Evolutionary conservation across 1,140 invertebrate genomes (phyloP), one percentile per base, ranked within the genome.

Genomic region (Drosophila watanabei): DNA sequence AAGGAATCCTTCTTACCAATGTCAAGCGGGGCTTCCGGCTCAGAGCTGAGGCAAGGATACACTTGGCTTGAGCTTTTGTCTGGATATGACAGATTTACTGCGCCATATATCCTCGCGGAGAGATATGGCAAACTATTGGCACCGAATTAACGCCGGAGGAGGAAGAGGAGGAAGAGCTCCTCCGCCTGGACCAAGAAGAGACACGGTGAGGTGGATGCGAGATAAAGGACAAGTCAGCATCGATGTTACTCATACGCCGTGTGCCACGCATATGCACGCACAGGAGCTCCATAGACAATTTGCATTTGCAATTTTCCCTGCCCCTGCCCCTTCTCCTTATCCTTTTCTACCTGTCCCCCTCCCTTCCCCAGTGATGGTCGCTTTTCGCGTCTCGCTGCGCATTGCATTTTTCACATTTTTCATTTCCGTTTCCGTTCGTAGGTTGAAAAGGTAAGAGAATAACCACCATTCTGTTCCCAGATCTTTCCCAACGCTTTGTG

Each of bases 61-160:
- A 54, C 45, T 72, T 60, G 79, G 81, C 54, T 76, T 80, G 51
- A 71, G 64, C 72, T 77, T 91, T 79, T 85, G 79, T 80, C 70
- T 77, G 60, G 71, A 88, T 81, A 82, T 92, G 88, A 80, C 71
- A 75, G 86, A 90, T 73, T 78, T 93, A 85, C 66, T 92, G 80
- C 80, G 76, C 61, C 82, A 93, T 77, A 86, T 92, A 82, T 92
- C 79, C 77, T 73, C 78, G 83, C 81, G 4, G 20, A 93, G 63
- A 84, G 83, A 60, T 93, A 93, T 62, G 77, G 68, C 62, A 92
- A 92, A 77, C 81, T 93, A 72, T 73, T 93, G 65, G 89, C 84
- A 35, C 43, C 70, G 37, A 88, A 77, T 80, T 79, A 51, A 78
- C 76, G 59, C 39, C 64, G 54, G 37, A 59, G 69, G 90, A 28